Evolutionary conservation across 2,113 vertebrate genomes (phyloP), one percentile per base, ranked within the genome.

Genomic region (Phrynosoma blainvillii): DNA sequence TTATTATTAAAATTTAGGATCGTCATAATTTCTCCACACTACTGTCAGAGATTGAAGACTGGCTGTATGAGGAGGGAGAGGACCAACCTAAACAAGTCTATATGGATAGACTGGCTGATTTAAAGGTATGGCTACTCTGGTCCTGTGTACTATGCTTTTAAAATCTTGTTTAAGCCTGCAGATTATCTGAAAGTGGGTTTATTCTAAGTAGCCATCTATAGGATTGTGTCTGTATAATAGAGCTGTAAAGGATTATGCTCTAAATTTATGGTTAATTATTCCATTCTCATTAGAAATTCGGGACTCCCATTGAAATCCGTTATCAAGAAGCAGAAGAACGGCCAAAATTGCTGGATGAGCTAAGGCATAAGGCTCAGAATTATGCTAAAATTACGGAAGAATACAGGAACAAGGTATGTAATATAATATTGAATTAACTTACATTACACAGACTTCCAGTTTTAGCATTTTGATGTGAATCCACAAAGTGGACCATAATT

Each of bases 51-150:
- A 98, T 98, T 32, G 98, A 99, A 90, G 98, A 96, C 71, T 99
- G 99, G 98, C 93, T 99, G 83, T 99, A 99, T 94, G 99, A 99
- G 86, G 98, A 99, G 73, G 99, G 98, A 84, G 98, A 99, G 95
- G 98, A 99, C 95, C 98, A 99, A 92, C 97, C 98, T 91, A 99
- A 99, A 89, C 98, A 99, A 96, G 96, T 99, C 89, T 99, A 99
- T 94, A 97, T 99, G 8, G 98, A 99, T 94, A 99, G 98, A 95
- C 79, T 99, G 90, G 89, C 95, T 27, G 98, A 99, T 54, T 83
- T 99, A 86, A 99, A 98, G 97, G 99, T 99, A 93, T 92, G 88
- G 59, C n/a, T 27, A 83, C 70, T 91, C 84, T 2, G 20, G 9
- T 85, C 68, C 21, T 0, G 32, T 20, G 52, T 20, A 21, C 21